These are phyloP conservation scores for Trematomus loennbergii DNA, from an alignment of 2,113 vertebrate species.

Conservation along the genomic window DNA sequence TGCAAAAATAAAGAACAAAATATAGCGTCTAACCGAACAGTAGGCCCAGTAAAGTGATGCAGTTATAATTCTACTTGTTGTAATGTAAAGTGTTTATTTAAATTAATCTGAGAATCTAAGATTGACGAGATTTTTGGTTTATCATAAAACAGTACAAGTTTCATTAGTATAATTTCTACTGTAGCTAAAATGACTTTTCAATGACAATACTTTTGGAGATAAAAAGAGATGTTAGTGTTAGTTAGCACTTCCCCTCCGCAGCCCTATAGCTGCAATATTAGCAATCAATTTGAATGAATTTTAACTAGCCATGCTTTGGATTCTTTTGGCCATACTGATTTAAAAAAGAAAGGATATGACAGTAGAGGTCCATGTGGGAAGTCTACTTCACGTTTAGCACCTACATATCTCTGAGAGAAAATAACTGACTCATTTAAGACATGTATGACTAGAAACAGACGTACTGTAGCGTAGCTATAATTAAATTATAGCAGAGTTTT, in stretches of 20 bases:
- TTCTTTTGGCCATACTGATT: neutral
- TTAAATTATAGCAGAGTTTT: neutral
- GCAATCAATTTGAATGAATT: neutral
- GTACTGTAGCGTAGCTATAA: neutral
- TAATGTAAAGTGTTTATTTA: neutral
- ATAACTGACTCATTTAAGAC: conserved; percentile 25
- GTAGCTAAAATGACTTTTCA: neutral
- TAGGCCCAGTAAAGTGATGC: neutral
- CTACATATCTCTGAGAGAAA: conserved; percentile 9
- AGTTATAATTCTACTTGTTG: neutral
- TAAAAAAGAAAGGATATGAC: neutral
- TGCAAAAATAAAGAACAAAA: conserved; percentile 35
- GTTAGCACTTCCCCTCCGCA: conserved; percentile 20
- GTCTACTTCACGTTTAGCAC: conserved; percentile 18
- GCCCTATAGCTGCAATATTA: neutral
- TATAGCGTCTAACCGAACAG: neutral
- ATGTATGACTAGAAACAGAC: neutral
- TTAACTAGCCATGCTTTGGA: neutral
- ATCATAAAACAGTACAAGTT: neutral
- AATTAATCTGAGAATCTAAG: neutral
- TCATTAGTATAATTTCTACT: neutral
- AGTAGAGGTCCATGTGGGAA: neutral
- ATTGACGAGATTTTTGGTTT: neutral
- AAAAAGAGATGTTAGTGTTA: neutral
- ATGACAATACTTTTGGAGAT: neutral